Evolutionary conservation across 2,888 invertebrate genomes (phyloP), one percentile per base, ranked within the genome.

Genomic region (Campoplex capitator): DNA sequence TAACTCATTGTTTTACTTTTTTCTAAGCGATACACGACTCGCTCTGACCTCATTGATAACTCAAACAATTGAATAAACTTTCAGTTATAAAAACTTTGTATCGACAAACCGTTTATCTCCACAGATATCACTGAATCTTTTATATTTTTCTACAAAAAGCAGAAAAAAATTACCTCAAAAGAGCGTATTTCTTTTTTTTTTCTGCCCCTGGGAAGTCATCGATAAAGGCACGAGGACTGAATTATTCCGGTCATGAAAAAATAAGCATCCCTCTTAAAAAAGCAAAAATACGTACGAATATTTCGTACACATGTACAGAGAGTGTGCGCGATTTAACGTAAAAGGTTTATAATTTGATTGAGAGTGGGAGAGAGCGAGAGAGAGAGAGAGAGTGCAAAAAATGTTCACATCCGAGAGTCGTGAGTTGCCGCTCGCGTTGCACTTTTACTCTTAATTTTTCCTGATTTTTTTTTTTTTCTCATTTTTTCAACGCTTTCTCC

Each of bases 331-430:
- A 81, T 81, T 81, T 65, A 45, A 54, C 56, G 78, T 78, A 78
- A 73, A 77, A 83, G 78, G 62, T 74, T 81, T 75, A 75, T 82
- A 82, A 82, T 82, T 83, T 85, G 75, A 82, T 82, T 54, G 67
- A 79, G 84, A 82, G 65, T 70, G 86, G 82, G 84, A 84, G 70
- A 62, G 86, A 82, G 84, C 83, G 67, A 79, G 84, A 82, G 65
- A 70, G 86, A 82, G 84, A 84, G 70, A 62, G 83, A 81, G 51
- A 84, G 86, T 79, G 71, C 8, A 62, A 58, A 71, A 79, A 79
- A 79, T 71, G 51, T 79, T 74, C 32, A 32, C 58, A 58, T 45
- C 56, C 42, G 71, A 79, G 79, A 79, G 71, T 38, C 56, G 68
- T 38, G 68, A 28, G 18, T n/a, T 58, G 32, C 42, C 51, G 67